Conservation (phyloP, 2,888 invertebrate species). For the Netelia inedita region DNA sequence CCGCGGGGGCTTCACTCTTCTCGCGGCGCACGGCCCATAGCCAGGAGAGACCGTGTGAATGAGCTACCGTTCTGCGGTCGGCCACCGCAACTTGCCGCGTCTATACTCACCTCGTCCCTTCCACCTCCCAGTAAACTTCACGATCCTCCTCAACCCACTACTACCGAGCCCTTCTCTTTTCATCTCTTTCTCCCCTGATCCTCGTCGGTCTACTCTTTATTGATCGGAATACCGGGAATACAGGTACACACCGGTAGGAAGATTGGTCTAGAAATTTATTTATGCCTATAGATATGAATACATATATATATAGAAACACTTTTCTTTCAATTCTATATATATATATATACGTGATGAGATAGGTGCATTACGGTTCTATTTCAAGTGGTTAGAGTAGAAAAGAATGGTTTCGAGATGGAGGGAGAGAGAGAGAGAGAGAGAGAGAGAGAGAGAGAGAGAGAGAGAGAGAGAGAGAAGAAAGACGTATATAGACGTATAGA, state of each 20-base stretch:
- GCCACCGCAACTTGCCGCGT: slow-evolving; percentile 59
- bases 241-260: slow-evolving; percentile 18
- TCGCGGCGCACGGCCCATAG: slow-evolving; percentile 51
- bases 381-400: slow-evolving; percentile 30
- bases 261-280: slow-evolving; percentile 8
- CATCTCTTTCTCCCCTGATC: slow-evolving; percentile 38
- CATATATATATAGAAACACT: slow-evolving; percentile 6
- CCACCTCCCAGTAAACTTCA: slow-evolving; percentile 25
- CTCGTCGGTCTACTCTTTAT: slow-evolving; percentile 75
- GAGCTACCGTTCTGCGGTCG: slow-evolving; percentile 82
- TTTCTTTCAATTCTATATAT: not conserved
- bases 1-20: slow-evolving; percentile 42
- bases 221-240: slow-evolving; percentile 78
- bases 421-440: slow-evolving; percentile 36
- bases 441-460: slow-evolving; percentile 36
- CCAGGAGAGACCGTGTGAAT: slow-evolving; percentile 78
- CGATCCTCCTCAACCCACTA: slow-evolving; percentile 14
- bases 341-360: slow-evolving; percentile 34
- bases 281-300: slow-evolving; percentile 3
- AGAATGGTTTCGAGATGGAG: not conserved
- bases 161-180: slow-evolving; percentile 18
- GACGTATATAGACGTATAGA: slow-evolving; percentile 8
- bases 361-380: slow-evolving; percentile 51
- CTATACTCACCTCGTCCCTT: slow-evolving; percentile 35
- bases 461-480: slow-evolving; percentile 37